Evolutionary conservation across 2,113 vertebrate genomes (phyloP).

Genomic region (Pangasianodon hypophthalmus): DNA sequence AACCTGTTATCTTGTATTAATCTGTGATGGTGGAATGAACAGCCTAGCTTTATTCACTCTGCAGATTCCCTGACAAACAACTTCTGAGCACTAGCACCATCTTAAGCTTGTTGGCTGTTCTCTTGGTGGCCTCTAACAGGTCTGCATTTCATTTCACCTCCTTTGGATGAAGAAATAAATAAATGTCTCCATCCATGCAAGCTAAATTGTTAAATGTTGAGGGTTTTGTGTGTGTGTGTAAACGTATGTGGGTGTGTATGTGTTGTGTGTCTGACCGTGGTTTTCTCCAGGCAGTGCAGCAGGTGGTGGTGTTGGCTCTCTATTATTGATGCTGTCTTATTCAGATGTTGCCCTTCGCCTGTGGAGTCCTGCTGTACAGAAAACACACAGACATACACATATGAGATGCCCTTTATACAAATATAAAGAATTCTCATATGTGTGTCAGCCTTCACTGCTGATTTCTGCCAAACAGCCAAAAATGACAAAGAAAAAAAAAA

Average conservation of each 20-base stretch:
- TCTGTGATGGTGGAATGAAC: neutral
- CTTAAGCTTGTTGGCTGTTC: neutral
- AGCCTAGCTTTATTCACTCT: neutral
- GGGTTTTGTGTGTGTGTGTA: neutral
- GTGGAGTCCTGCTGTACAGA: constrained; percentile 78
- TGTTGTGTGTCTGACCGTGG: constrained; percentile 85
- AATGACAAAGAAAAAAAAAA: neutral
- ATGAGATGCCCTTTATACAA: constrained; percentile 37
- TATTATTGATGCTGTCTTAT: constrained; percentile 86
- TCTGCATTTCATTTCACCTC: neutral
- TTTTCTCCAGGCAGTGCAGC: constrained; percentile 98
- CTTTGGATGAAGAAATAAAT: neutral
- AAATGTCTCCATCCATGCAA: neutral
- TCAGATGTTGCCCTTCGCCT: constrained; percentile 84
- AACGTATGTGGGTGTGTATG: constrained; percentile 8
- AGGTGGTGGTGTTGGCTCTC: constrained; percentile 99
- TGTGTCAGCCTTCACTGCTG: neutral
- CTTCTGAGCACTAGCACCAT: neutral
- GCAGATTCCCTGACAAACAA: neutral
- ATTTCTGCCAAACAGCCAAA: neutral
- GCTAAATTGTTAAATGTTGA: constrained; percentile 1
- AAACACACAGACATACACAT: constrained; percentile 54
- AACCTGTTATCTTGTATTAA: neutral
- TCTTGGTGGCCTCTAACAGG: neutral
- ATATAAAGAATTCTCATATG: neutral